Evolutionary conservation across 2,888 invertebrate genomes (phyloP).

Genomic region (Frankliniella intonsa): DNA sequence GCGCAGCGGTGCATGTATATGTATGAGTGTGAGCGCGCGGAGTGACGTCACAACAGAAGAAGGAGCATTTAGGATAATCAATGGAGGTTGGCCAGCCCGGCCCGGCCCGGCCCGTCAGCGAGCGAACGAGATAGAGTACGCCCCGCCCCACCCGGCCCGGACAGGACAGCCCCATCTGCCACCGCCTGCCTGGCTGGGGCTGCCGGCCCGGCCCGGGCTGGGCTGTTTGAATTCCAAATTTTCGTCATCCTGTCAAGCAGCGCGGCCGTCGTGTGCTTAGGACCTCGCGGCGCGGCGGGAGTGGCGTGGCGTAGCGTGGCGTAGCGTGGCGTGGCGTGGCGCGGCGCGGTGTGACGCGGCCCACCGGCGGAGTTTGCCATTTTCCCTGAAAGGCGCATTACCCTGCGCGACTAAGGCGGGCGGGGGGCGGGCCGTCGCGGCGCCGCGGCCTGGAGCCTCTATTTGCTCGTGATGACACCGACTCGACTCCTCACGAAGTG

Average conservation of each 20-base stretch:
- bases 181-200: neutral
- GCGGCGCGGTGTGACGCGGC: neutral
- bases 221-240: constrained; percentile 20
- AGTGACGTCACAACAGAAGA: no score
- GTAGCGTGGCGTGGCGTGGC: neutral
- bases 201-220: neutral
- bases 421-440: neutral
- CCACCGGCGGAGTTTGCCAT: constrained; percentile 17
- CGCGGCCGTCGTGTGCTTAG: neutral
- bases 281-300: neutral
- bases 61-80: no score
- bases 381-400: constrained; percentile 15
- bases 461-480: neutral
- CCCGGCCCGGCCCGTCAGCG: neutral
- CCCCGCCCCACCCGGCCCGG: neutral
- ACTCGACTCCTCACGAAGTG: neutral
- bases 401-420: neutral
- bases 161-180: neutral
- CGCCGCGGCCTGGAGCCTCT: neutral
- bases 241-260: constrained; percentile 12
- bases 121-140: neutral
- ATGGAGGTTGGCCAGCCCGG: neutral
- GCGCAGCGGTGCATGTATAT: neutral
- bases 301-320: neutral
- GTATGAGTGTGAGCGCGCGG: neutral